phyloP scores from a whole-genome alignment of 2,797 vertebrate species.

The Chanos chanos region DNA sequence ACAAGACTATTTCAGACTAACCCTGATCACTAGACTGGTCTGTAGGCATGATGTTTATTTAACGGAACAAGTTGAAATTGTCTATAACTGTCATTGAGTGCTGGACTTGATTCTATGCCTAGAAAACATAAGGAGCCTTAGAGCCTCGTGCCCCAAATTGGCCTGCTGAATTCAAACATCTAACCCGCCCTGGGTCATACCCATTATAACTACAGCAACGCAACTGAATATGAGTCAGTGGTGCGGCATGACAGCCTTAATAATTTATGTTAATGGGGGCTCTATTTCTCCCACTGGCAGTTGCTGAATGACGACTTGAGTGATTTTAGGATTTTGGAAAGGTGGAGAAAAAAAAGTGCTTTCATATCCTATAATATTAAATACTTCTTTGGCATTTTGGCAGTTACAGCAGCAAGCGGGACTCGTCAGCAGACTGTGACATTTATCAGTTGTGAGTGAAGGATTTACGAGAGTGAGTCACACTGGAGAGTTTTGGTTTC shows the following conservation, averaged over 20 bases:
- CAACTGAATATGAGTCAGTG: slow-evolving; percentile 49
- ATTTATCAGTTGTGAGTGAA: background rate
- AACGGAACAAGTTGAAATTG: too few relatives aligned
- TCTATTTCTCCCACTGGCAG: slow-evolving; percentile 39
- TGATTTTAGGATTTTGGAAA: slow-evolving; percentile 24
- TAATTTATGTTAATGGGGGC: slow-evolving; percentile 36
- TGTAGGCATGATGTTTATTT: too few relatives aligned
- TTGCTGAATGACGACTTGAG: slow-evolving; percentile 18
- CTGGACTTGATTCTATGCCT: too few relatives aligned
- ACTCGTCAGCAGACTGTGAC: background rate
- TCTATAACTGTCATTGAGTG: too few relatives aligned
- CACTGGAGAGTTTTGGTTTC: background rate
- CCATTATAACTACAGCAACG: too few relatives aligned
- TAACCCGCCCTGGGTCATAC: too few relatives aligned
- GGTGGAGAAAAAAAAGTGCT: background rate
- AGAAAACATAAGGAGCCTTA: too few relatives aligned
- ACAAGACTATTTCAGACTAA: too few relatives aligned
- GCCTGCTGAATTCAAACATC: too few relatives aligned
- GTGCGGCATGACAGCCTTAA: background rate
- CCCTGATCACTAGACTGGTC: too few relatives aligned
- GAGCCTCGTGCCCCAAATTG: too few relatives aligned
- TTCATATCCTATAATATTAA: slow-evolving; percentile 13
- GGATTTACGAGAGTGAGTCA: slow-evolving; percentile 2
- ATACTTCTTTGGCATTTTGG: slow-evolving; percentile 12
- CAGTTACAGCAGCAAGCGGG: background rate